Conservation (phyloP, 1,140 invertebrate species). For the Eurosta solidaginis region DNA sequence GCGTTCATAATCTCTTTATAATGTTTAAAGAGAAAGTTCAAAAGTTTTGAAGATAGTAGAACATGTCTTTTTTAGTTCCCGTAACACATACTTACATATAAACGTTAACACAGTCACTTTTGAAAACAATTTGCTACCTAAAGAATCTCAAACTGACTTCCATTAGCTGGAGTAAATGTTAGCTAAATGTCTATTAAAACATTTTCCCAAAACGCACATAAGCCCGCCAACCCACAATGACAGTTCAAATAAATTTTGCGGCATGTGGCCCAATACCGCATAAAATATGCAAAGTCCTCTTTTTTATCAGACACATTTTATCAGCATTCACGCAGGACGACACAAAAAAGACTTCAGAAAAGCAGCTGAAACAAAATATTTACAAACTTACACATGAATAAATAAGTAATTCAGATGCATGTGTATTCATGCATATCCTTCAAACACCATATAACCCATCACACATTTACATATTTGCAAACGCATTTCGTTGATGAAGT, state of each 20-base stretch:
- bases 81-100: no score
- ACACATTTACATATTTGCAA: conserved; percentile 22
- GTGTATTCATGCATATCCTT: background rate
- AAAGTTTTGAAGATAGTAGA: no score
- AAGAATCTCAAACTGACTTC: no score
- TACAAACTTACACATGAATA: background rate
- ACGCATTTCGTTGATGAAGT: background rate
- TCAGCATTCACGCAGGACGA: conserved; percentile 22
- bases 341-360: background rate
- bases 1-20: no score
- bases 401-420: background rate
- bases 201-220: background rate
- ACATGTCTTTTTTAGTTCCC: no score
- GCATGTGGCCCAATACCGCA: background rate
- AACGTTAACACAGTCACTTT: no score
- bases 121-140: no score
- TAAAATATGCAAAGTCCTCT: conserved; percentile 16
- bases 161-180: no score
- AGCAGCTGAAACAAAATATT: background rate
- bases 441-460: background rate
- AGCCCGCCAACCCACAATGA: background rate
- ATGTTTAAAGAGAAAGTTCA: no score
- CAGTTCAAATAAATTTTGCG: conserved; percentile 1
- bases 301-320: conserved; percentile 17
- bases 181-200: no score